phyloP scores from a whole-genome alignment of 2,113 vertebrate species.

The Mastomys coucha region DNA sequence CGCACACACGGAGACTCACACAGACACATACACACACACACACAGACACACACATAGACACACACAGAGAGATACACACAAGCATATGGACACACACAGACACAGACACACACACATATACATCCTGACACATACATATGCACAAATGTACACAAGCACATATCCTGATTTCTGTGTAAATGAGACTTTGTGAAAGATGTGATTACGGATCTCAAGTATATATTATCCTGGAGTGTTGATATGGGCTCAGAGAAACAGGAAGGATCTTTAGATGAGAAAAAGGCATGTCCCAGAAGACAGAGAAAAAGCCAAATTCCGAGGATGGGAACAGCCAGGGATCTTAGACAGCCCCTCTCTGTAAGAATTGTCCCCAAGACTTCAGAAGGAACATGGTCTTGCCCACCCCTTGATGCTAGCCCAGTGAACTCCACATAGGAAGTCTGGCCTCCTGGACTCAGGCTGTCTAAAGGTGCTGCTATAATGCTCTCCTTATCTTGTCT shows the following conservation, averaged over 20 bases:
- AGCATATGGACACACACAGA: neutral
- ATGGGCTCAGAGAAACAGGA: neutral
- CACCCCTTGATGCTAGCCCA: neutral
- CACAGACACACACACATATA: neutral
- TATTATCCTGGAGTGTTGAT: neutral
- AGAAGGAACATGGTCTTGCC: neutral
- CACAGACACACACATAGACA: no score
- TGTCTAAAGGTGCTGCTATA: neutral
- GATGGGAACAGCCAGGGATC: neutral
- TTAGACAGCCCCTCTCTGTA: neutral
- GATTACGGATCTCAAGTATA: neutral
- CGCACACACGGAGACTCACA: neutral
- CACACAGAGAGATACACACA: neutral
- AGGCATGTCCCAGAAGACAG: neutral
- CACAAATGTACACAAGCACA: no score
- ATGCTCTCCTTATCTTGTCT: neutral
- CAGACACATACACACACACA: neutral
- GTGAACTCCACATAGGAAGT: neutral
- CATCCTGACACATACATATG: neutral
- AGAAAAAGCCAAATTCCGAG: neutral
- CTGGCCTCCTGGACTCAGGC: neutral
- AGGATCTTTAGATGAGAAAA: constrained; percentile 3
- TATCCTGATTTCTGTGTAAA: neutral
- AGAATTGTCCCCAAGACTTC: neutral
- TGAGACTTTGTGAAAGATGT: neutral